Base-by-base conservation (phyloP, 2,797 vertebrate species). In the Gadopsis marmoratus region DNA sequence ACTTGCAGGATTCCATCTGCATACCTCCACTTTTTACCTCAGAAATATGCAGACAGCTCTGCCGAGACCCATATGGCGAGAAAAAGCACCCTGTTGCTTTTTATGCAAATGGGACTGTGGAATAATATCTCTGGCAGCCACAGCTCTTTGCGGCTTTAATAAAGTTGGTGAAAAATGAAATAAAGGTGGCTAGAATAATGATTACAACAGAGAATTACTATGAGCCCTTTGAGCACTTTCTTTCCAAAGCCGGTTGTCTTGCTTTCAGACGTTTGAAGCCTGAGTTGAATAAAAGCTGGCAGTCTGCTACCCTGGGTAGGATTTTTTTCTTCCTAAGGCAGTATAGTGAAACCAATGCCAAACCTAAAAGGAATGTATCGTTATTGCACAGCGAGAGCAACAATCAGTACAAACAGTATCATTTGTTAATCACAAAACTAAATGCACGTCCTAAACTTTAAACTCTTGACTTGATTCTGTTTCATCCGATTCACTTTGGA, bases 161-260 rank as follows among this genome's bases (percentile, higher is more conserved):
- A 92, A 88, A 90, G 78, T 82, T 84, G 72, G 78, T 54, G 51
- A 72, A 62, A 76, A 86, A 91, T 78, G 60, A 89, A 88, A 88
- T 86, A 76, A 87, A 86, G 77, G 81, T 78, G 87, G 78, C 64
- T 76, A 5, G 90, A 94, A 90, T 91, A 89, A 89, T 89, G 86
- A 91, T 90, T 89, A 58, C 61, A 78, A 79, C 70, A 26, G 87
- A 86, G 83, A 81, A 82, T 82, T 67, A 82, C 76, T 71, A 65
- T 33, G 62, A 88, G 21, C 54, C 76, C 79, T 84, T 82, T 79
- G 76, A 85, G 72, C 79, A 4, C 48, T 76, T 86, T 86, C 76
- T 73, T 39, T 80, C 66, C 76, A 61, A 69, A 85, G 76, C 69
- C 78, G 85, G 86, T 70, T 71, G 75, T 79, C 69, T 74, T 72